Conservation (phyloP, 2,888 invertebrate genomes). For the Orchestes rusci region DNA sequence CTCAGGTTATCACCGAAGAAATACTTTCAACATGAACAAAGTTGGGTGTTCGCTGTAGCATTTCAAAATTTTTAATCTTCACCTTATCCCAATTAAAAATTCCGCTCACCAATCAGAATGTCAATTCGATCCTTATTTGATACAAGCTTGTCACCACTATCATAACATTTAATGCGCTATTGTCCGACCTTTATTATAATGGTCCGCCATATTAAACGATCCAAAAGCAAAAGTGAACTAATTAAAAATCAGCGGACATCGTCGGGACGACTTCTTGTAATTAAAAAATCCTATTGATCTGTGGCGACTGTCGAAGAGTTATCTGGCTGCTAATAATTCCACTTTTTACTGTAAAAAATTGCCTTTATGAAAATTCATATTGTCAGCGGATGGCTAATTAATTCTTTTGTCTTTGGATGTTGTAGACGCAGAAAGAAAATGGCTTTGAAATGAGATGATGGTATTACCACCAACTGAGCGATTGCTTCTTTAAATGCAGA, state of each 20-base stretch:
- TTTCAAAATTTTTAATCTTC: constrained; percentile 20
- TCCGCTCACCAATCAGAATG: constrained; percentile 36
- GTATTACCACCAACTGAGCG: too few relatives aligned
- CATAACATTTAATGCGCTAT: constrained; percentile 42
- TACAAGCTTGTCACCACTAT: constrained; percentile 36
- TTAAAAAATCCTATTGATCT: constrained; percentile 20
- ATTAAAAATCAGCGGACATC: constrained; percentile 27
- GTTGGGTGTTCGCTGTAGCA: too few relatives aligned
- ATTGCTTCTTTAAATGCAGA: too few relatives aligned
- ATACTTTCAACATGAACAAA: too few relatives aligned
- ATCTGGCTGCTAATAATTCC: constrained; percentile 12
- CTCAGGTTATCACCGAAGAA: too few relatives aligned
- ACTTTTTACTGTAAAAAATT: constrained; percentile 14
- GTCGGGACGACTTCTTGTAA: constrained; percentile 10
- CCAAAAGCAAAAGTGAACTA: constrained; percentile 30
- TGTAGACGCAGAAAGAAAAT: too few relatives aligned
- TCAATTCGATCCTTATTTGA: constrained; percentile 36
- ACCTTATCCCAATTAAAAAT: constrained; percentile 35
- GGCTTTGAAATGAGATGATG: too few relatives aligned
- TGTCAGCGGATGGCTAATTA: constrained; percentile 12
- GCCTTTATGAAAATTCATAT: constrained; percentile 21
- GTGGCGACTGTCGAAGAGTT: constrained; percentile 14
- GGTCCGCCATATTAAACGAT: constrained; percentile 35
- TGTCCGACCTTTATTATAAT: constrained; percentile 37
- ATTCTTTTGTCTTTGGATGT: constrained; percentile 17